A percentile compares a stretch with the other conserved stretches of the same genome.
phyloP scores from a whole-genome alignment of 2,888 invertebrate genomes.

The Sesamia inferens region DNA sequence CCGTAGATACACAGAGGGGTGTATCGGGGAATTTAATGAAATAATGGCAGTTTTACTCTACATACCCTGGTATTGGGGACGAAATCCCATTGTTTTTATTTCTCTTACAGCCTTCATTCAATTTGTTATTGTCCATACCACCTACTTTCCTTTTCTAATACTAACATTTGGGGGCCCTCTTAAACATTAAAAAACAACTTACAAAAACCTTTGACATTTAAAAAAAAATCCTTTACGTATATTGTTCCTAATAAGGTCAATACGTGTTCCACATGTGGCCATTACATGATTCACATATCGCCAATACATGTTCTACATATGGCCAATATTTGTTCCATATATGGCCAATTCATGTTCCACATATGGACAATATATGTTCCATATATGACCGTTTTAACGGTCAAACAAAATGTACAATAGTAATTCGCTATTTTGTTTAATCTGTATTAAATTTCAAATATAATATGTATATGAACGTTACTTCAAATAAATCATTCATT shows the following conservation, averaged over 20 bases:
- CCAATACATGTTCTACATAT: no score
- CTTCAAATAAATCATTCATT: no score
- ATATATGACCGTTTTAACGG: not conserved
- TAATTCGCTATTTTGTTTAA: not conserved
- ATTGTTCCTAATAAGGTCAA: not conserved
- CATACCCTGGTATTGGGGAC: slow-evolving; percentile 87
- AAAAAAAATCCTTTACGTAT: not conserved
- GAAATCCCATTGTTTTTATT: slow-evolving; percentile 78
- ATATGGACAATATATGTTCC: not conserved
- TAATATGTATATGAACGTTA: no score
- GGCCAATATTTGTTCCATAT: no score
- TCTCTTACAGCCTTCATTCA: slow-evolving; percentile 86
- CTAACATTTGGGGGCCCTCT: slow-evolving; percentile 62
- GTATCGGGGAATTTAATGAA: slow-evolving; percentile 53
- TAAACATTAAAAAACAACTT: slow-evolving; percentile 3
- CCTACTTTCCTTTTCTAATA: slow-evolving; percentile 62
- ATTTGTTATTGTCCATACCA: slow-evolving; percentile 86
- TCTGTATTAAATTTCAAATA: not conserved
- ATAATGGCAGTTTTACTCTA: slow-evolving; percentile 80
- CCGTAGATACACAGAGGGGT: slow-evolving; percentile 33
- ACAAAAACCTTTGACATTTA: not conserved
- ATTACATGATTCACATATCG: no score
- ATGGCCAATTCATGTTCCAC: no score
- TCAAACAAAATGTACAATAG: not conserved
- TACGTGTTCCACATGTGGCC: not conserved